Percentiles rank a stretch among this genome's conserved stretches.
Evolutionary conservation across 2,113 vertebrate genomes (phyloP).

Genomic region (Muntiacus muntjak): DNA sequence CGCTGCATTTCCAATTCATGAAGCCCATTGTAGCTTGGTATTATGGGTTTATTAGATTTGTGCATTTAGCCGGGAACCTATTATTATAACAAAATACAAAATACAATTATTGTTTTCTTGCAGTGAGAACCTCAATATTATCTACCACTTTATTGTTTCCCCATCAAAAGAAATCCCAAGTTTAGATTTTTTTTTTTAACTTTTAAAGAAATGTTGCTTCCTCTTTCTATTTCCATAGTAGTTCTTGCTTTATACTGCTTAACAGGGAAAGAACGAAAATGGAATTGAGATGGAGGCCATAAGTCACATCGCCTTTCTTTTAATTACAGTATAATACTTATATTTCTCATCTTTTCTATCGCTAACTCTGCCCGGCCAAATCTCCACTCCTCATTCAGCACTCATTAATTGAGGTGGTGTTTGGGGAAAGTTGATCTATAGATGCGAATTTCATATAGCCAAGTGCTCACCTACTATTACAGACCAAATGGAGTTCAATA

Average conservation of each 20-base stretch:
- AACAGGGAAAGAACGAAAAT: conserved; percentile 4
- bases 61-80: conserved; percentile 76
- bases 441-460: conserved; percentile 36
- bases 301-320: conserved; percentile 33
- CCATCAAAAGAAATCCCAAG: conserved; percentile 72
- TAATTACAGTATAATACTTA: not conserved
- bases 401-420: conserved; percentile 53
- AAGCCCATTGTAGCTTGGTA: conserved; percentile 77
- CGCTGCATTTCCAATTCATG: conserved; percentile 78
- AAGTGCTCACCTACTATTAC: conserved; percentile 35
- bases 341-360: conserved; percentile 27
- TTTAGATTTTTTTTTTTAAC: not conserved
- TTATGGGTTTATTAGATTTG: conserved; percentile 81
- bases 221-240: conserved; percentile 29
- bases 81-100: conserved; percentile 77
- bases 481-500: conserved; percentile 43
- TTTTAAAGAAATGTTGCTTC: conserved; percentile 53
- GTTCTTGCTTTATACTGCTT: conserved; percentile 19
- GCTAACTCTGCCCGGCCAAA: conserved; percentile 15
- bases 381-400: not conserved
- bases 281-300: not conserved
- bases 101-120: conserved; percentile 80
- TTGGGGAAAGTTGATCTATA: conserved; percentile 37
- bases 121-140: conserved; percentile 73
- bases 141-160: conserved; percentile 69